Base-by-base conservation (phyloP, 2,888 invertebrate genomes). In the Phasia obesa region DNA sequence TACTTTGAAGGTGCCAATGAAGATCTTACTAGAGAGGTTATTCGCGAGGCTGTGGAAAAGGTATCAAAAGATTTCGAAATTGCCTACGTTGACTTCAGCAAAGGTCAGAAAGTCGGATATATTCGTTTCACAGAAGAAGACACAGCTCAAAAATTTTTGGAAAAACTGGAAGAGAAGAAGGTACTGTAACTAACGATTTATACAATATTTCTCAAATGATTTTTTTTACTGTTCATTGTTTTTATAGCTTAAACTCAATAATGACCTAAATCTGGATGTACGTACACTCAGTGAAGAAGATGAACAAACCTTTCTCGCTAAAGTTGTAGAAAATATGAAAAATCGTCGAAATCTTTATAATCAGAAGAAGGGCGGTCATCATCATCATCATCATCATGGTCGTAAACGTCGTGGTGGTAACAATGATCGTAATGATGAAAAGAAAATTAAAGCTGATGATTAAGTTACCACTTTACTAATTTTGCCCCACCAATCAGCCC, bases 21-120 rank as follows among this genome's bases (percentile, higher is more conserved):
- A 15, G 94, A 92, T 62, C 93, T 93, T 47, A 92, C 94, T 1
- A 92, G 96, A 38, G 97, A 97, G 89, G 93, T 94, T 85, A 93
- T 98, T 27, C 96, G 95, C 87, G 93, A 94, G 74, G 94, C 94
- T 51, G 92, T 97, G 4, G 89, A 88, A 47, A 88, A 87, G 55
- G 60, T 89, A 2, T 86, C 87, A n/a, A 57, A 64, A 11, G 88
- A 88, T 23, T 88, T 86, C 44, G 89, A 94, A 44, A 92, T 96
- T 59, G 95, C 95, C 0, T 97, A 93, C 89, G 93, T 97, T 83
- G 96, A 96, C 88, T 97, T 94, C 89, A 94, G 93, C 85, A 94
- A 93, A 67, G 97, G 96, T 0, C 94, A 96, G 85, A 91, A 93
- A 4, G 93, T 94, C 86, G 97, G 96, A 0, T 95, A 94, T 91